These are phyloP conservation scores for Saguinus oedipus DNA, from an alignment of 2,797 vertebrate genomes.

Conservation along the genomic window DNA sequence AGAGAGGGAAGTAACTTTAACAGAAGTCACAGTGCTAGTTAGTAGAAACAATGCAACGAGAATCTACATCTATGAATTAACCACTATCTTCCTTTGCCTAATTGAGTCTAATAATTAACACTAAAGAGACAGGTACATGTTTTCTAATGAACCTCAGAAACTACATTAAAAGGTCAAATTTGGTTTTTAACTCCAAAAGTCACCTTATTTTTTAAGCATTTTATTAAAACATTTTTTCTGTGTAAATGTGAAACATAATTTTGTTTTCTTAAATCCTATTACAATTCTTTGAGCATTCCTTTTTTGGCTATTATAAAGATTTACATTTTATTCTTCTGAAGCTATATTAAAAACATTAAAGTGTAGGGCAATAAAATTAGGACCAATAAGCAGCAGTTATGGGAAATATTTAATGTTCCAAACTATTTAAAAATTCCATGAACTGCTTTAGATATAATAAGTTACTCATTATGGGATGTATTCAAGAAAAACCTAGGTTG, in stretches of 20 bases:
- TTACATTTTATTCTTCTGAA: background rate
- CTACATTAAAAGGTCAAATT: background rate
- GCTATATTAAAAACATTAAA: background rate
- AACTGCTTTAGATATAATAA: background rate
- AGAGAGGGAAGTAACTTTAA: background rate
- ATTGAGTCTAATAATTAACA: background rate
- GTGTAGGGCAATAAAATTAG: background rate
- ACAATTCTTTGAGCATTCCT: background rate
- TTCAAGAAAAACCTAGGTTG: background rate
- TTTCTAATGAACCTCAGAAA: slow-evolving; percentile 46
- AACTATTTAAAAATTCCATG: background rate
- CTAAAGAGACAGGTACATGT: background rate
- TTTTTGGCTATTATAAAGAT: background rate
- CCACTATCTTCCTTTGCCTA: background rate
- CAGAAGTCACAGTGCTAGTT: background rate
- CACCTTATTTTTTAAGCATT: slow-evolving; percentile 10
- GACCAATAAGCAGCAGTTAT: background rate
- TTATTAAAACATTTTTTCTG: background rate
- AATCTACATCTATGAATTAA: background rate
- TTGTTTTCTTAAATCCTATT: background rate
- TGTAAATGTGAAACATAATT: background rate
- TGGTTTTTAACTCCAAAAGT: background rate
- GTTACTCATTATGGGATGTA: background rate
- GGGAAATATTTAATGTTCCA: background rate
- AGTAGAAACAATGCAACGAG: background rate